phyloP scores from a whole-genome alignment of 1,140 invertebrate species.

The Atopsyche davidsoni region DNA sequence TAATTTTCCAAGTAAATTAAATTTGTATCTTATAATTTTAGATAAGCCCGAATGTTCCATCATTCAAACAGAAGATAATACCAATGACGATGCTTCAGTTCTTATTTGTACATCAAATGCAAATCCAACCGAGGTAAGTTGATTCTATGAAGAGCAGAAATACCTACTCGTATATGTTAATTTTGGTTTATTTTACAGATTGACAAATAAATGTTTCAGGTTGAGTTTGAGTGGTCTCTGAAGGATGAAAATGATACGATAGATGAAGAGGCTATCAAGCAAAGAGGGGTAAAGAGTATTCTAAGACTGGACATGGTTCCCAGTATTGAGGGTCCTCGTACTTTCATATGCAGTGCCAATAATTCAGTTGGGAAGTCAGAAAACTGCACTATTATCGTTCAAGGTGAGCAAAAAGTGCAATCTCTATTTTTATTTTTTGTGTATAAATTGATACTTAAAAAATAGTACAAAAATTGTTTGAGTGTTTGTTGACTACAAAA shows the following conservation, averaged over 20 bases:
- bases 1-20: not conserved
- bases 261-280: slow-evolving; percentile 50
- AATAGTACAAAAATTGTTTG: no score
- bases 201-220: slow-evolving; percentile 30
- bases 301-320: slow-evolving; percentile 53
- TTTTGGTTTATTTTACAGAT: not conserved
- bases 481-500: no score
- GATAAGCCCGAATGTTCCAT: slow-evolving; percentile 81
- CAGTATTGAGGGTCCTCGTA: slow-evolving; percentile 59
- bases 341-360: slow-evolving; percentile 77
- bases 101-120: slow-evolving; percentile 74
- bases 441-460: no score
- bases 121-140: slow-evolving; percentile 66
- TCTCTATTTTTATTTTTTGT: no score
- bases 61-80: slow-evolving; percentile 59
- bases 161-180: not conserved
- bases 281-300: slow-evolving; percentile 54
- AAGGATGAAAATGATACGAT: slow-evolving; percentile 75
- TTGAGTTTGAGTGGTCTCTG: slow-evolving; percentile 76
- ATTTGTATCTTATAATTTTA: slow-evolving; percentile 41
- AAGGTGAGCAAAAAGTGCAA: slow-evolving; percentile 65
- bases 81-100: slow-evolving; percentile 67
- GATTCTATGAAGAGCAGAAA: no score
- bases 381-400: slow-evolving; percentile 71
- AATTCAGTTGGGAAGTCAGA: slow-evolving; percentile 70